Evolutionary conservation across 2,888 invertebrate species (phyloP), one percentile per base, ranked within the genome.

Genomic region (Trachelus troglodyta): DNA sequence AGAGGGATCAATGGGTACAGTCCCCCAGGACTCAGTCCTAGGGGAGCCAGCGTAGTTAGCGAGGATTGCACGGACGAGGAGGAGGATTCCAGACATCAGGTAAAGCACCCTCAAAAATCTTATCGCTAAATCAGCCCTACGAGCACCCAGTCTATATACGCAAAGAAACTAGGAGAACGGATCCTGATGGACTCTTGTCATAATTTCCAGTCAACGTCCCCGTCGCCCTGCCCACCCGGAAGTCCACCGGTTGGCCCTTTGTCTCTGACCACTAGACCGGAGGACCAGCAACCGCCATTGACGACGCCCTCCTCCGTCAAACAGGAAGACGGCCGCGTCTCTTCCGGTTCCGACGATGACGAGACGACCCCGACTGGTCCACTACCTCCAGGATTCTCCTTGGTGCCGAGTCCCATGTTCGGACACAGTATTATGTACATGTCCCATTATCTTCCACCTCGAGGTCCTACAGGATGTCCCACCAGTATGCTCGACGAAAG

Each of bases 351-450:
- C 34, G 91, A 92, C 93, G 96, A 87, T 93, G 96, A 82, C 93
- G 94, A 89, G 93, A 94, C 84, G 83, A 92, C 85, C 87, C 92
- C 87, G 86, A 92, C 81, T 92, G 83, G 84, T 93, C 75, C 92
- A 93, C 78, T 95, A 92, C 87, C 95, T 93, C 88, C 92, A 93
- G 84, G 93, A 79, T 97, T 97, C 89, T 96, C 97, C 1, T 94
- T 97, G 92, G 96, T 97, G 69, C 96, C 97, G 76, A 97, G 96
- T 90, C 96, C 96, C 0, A 97, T 97, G 96, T 97, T 97, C 90
- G 95, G 96, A 76, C 97, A 97, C 86, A 96, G 96, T 79, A 97
- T 97, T 84, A 97, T 97, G 96, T 97, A 97, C 90, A 97, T 97
- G 97, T 96, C 96, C 87, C 97, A 97, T 90, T 97, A 97, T 90